A percentile compares a stretch with the other conserved stretches of the same genome.
Conservation (phyloP, 2,113 vertebrate genomes). For the Vimba vimba region DNA sequence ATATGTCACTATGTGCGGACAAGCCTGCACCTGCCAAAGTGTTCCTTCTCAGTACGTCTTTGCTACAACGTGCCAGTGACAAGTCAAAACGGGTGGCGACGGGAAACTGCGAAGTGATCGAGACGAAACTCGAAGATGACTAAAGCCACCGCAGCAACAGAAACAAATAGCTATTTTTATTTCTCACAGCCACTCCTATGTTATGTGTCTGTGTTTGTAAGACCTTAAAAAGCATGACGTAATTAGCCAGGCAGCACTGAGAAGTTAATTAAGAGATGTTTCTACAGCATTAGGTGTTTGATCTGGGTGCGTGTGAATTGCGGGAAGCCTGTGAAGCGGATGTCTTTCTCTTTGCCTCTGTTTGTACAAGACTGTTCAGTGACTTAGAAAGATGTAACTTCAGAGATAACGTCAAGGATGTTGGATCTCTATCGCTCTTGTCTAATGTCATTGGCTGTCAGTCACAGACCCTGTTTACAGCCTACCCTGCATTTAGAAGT, state of each 20-base stretch:
- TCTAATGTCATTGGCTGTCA: constrained; percentile 35
- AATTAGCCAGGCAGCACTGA: neutral
- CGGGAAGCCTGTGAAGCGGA: neutral
- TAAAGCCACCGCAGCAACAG: neutral
- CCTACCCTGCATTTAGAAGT: constrained; percentile 28
- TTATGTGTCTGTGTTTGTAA: constrained; percentile 10
- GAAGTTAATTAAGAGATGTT: neutral
- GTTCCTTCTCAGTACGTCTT: neutral
- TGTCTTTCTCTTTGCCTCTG: neutral
- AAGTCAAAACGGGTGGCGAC: constrained; percentile 35
- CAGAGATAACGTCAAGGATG: neutral
- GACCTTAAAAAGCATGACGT: constrained; percentile 17
- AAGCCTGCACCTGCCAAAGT: constrained; percentile 18
- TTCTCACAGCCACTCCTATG: constrained; percentile 28
- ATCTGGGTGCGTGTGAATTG: neutral
- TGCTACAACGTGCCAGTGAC: constrained; percentile 21
- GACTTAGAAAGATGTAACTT: neutral
- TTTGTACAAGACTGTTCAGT: neutral
- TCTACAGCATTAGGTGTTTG: constrained; percentile 9
- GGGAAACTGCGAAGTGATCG: neutral
- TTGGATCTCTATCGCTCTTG: constrained; percentile 14
- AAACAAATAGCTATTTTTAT: constrained; percentile 34
- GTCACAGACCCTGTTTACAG: constrained; percentile 27
- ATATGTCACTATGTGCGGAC: constrained; percentile 15
- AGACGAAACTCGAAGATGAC: constrained; percentile 38